Base-by-base conservation (phyloP, 2,113 vertebrate species). In the Heterocephalus glaber region DNA sequence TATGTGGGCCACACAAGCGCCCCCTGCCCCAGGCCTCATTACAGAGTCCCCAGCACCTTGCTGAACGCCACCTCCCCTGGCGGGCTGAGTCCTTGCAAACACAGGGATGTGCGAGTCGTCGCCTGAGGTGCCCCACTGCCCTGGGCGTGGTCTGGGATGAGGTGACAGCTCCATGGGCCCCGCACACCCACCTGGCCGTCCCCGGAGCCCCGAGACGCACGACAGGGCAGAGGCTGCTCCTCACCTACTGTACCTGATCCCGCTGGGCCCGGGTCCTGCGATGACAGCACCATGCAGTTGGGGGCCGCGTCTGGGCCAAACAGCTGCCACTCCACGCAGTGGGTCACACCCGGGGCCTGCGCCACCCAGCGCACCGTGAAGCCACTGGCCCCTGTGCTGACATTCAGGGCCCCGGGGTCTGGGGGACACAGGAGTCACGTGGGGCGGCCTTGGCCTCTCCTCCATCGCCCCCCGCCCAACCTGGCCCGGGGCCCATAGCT, bases 271-370 rank as follows among this genome's bases (percentile, higher is more conserved):
- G 0, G 16, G 5, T 80, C 85, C 13, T 7, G 35, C 8, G 90
- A 38, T 0, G 0, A 2, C 0, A 12, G 91, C 61, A 0, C 28
- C 10, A 0, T 0, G 44, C 98, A 98, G 3, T 0, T 0, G 0
- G 76, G 52, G 0, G 0, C 13, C 2, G 10, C 10, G 0, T 56
- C 10, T 30, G 11, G 86, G 0, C 0, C n/a, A 17, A 52, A 84
- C 0, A 1, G 41, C 86, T 97, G 97, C 94, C 94, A 96, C 94
- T 98, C 97, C 0, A 98, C 95, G 97, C 98, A 98, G 61, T 97
- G 98, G 0, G 12, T 4, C 0, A 2, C 9, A 0, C 81, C 86
- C 0, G 30, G 17, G 1, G 60, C 74, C 0, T 0, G 3, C 20
- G 90, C 96, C 26, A 94, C 65, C 98, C 98, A 98, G 1, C 0